Percentiles rank a stretch among this genome's conserved stretches.
Conservation (phyloP, 2,888 invertebrate species). For the Bhutanitis thaidina region DNA sequence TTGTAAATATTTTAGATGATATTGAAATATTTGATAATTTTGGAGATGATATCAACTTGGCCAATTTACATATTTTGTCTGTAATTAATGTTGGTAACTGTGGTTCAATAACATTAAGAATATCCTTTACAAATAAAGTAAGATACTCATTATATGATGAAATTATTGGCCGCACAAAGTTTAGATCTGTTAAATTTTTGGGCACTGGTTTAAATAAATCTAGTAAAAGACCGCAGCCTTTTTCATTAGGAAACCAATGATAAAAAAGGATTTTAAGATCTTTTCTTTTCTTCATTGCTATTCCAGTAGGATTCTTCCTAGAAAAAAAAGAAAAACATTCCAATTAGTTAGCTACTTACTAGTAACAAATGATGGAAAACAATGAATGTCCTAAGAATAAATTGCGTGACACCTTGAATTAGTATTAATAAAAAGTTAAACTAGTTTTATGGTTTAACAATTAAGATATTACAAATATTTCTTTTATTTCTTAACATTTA, state of each 20-base stretch:
- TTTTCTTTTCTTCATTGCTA: constrained; percentile 41
- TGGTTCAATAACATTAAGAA: constrained; percentile 53
- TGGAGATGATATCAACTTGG: constrained; percentile 55
- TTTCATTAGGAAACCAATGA: constrained; percentile 65
- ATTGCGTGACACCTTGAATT: too few species aligned
- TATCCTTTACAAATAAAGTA: constrained; percentile 51
- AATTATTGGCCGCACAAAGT: constrained; percentile 58
- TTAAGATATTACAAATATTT: too few species aligned
- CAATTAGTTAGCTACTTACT: too few species aligned
- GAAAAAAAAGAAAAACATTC: constrained; percentile 29
- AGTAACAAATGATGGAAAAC: too few species aligned
- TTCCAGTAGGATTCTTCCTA: constrained; percentile 37
- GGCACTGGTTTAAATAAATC: constrained; percentile 58
- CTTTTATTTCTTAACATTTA: too few species aligned
- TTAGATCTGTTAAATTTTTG: constrained; percentile 47
- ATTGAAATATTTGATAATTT: constrained; percentile 35
- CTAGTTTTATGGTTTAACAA: too few species aligned
- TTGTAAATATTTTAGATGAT: constrained; percentile 58
- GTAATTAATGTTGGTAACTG: constrained; percentile 40
- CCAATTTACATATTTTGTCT: constrained; percentile 48
- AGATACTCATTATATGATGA: constrained; percentile 60
- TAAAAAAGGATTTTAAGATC: constrained; percentile 51
- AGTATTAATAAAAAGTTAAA: too few species aligned
- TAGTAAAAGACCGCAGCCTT: constrained; percentile 44
- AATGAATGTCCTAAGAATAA: too few species aligned